phyloP scores from a whole-genome alignment of 2,888 invertebrate species.

The Mimas tiliae region DNA sequence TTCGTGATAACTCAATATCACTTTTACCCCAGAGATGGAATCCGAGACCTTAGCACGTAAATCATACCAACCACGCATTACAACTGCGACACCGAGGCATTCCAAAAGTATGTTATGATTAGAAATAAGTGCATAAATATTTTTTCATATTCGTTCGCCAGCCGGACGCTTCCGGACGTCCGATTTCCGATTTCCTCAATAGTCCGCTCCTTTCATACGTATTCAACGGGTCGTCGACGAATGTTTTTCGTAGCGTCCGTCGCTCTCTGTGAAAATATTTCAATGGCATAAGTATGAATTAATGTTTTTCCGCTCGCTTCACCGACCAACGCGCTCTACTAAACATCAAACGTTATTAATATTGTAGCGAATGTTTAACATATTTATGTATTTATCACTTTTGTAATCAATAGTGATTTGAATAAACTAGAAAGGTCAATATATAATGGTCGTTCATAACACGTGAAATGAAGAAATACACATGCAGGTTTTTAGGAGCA shows the following conservation, averaged over 20 bases:
- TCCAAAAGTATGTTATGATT: neutral
- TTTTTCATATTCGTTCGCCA: slow-evolving; percentile 11
- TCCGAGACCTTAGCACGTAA: too few relatives aligned
- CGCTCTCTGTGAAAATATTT: slow-evolving; percentile 10
- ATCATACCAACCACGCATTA: neutral
- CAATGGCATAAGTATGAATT: slow-evolving; percentile 20
- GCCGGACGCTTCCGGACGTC: neutral
- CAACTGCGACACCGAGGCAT: too few relatives aligned
- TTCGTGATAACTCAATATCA: too few relatives aligned
- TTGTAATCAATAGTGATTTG: neutral
- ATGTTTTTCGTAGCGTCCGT: slow-evolving; percentile 11
- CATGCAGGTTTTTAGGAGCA: too few relatives aligned
- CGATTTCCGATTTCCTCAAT: slow-evolving; percentile 25
- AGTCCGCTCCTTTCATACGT: slow-evolving; percentile 18
- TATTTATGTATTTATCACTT: neutral
- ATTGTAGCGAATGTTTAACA: neutral
- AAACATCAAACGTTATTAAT: slow-evolving; percentile 1
- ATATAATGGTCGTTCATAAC: too few relatives aligned
- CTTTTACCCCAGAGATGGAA: too few relatives aligned
- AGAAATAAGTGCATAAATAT: slow-evolving; percentile 20
- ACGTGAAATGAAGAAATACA: too few relatives aligned
- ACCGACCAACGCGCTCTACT: slow-evolving; percentile 6
- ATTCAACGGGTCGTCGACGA: slow-evolving; percentile 14
- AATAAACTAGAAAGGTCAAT: neutral
- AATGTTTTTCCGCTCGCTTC: slow-evolving; percentile 18